Evolutionary conservation across 2,113 vertebrate genomes (phyloP).

Genomic region (Menura novaehollandiae): DNA sequence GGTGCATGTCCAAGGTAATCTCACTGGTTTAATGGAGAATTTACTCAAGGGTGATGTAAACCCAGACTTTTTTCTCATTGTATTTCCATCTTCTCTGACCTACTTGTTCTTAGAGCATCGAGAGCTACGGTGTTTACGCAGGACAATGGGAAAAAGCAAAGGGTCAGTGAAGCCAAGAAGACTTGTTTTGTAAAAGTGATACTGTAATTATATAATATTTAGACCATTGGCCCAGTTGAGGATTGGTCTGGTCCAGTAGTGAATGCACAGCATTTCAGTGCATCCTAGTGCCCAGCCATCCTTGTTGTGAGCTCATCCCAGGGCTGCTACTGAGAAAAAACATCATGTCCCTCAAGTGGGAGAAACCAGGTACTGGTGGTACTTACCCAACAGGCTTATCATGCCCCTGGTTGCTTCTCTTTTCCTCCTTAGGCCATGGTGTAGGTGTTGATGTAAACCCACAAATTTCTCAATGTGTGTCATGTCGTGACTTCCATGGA

Average conservation of each 20-base stretch:
- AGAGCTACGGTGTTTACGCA: not conserved
- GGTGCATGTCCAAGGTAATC: not conserved
- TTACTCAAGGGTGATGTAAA: not conserved
- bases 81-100: not conserved
- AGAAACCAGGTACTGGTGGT: not conserved
- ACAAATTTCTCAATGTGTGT: not conserved
- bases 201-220: not conserved
- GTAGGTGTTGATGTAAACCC: not conserved
- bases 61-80: not conserved
- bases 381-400: not conserved
- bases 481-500: not conserved
- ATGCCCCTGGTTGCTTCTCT: accelerated
- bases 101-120: not conserved
- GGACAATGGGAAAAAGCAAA: not conserved
- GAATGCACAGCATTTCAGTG: not conserved
- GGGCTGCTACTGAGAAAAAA: not conserved
- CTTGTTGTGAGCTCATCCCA: not conserved
- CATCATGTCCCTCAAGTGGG: not conserved
- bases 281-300: not conserved
- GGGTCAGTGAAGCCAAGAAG: not conserved
- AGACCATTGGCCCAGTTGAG: not conserved
- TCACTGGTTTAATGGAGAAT: not conserved
- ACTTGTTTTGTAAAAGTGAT: not conserved
- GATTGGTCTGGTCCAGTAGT: not conserved
- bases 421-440: not conserved